Percentiles rank a stretch among this genome's conserved stretches.
phyloP scores from a whole-genome alignment of 1,140 invertebrate genomes.

The Oscheius sp. region DNA sequence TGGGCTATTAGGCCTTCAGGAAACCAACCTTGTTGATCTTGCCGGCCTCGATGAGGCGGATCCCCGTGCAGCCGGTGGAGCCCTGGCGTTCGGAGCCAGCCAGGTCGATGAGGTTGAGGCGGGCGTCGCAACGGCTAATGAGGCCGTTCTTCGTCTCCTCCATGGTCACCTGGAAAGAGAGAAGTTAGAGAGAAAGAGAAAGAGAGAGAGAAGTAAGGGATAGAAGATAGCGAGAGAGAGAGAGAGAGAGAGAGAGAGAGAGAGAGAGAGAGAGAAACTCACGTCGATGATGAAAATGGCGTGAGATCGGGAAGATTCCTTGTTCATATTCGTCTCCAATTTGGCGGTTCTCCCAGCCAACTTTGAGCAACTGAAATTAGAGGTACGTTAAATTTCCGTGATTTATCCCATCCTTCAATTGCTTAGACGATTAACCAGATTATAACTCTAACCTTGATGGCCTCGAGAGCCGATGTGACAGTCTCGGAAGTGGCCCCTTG shows the following conservation, averaged over 20 bases:
- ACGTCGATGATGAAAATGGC: constrained; percentile 62
- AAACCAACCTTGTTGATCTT: constrained; percentile 62
- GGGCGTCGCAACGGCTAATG: constrained; percentile 26
- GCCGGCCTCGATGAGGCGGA: constrained; percentile 79
- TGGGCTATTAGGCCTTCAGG: too few species aligned
- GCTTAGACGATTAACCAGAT: too few species aligned
- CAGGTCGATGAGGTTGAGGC: constrained; percentile 80
- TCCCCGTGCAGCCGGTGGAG: constrained; percentile 63
- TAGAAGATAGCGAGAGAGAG: too few species aligned
- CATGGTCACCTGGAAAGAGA: constrained; percentile 18
- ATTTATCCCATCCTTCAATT: too few species aligned
- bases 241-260: background rate
- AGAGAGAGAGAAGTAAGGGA: too few species aligned
- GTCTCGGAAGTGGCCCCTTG: background rate
- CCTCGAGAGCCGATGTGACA: constrained; percentile 1
- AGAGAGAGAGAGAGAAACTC: background rate
- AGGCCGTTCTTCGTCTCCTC: constrained; percentile 16
- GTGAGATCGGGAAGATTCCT: constrained; percentile 63
- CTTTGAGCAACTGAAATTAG: too few species aligned
- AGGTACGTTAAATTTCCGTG: too few species aligned
- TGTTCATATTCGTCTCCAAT: constrained; percentile 64
- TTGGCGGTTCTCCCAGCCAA: constrained; percentile 59
- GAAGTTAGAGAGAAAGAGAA: too few species aligned
- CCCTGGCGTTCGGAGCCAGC: constrained; percentile 80
- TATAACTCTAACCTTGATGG: too few species aligned